Base-by-base conservation (phyloP, 30 jellyfish, hydroid and myxozoan species). In the Rhopilema esculentum region DNA sequence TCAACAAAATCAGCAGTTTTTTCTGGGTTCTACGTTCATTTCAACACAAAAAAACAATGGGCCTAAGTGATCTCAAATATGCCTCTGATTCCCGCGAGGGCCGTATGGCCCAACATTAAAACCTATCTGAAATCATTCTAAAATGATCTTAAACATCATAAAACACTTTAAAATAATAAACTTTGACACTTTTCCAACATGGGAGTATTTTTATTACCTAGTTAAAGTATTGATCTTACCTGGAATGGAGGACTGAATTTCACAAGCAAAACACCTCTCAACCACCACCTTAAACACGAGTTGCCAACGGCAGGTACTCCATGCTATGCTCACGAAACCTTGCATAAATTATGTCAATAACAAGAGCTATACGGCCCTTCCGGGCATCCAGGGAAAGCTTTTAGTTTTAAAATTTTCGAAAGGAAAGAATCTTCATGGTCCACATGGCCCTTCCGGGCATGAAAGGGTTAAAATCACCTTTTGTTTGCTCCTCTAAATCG, bases 361-460 rank as follows among this genome's bases (percentile, higher is more conserved):
- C 73, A 63, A 63, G 73, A 30, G 73, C 73, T 63, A 63, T 30
- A 63, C 25, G 73, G 73, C 73, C n/a, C 73, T 63, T 63, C 73
- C 73, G 73, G 73, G 73, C 73, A 63, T 63, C 73, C 73, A 63
- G n/a, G 73, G n/a, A 63, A 63, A 4, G 73, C 73, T 63, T 0
- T 63, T 30, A 30, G 73, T 63, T 63, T 63, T 12, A 63, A 63
- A 63, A 8, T 63, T 63, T 63, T 63, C 21, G 73, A 63, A 30
- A 63, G 73, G 25, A 63, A 63, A 63, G 73, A 63, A 63, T 63
- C 73, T 63, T 63, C 73, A 63, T 17, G 73, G 73, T 27, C 73
- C 73, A 63, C 25, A 63, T 63, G 73, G 73, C 73, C 73, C 73
- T 63, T 63, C 73, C 73, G 73, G 73, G 73, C 73, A 63, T 63